Conservation (phyloP, 2,797 vertebrate species). For the Cuculus canorus region DNA sequence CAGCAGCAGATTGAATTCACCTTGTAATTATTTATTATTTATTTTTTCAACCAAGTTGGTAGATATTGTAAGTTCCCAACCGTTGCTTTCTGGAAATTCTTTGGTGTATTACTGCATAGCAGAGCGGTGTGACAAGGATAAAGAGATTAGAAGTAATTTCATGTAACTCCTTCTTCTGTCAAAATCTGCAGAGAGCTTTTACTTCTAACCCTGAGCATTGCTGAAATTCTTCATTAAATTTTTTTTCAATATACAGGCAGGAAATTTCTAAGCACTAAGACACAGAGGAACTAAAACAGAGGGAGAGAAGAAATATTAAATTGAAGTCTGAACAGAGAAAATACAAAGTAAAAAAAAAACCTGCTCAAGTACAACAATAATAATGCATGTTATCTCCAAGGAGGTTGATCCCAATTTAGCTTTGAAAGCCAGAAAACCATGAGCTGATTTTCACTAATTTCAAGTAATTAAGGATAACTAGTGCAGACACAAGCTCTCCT, state of each 20-base stretch:
- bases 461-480: neutral
- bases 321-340: neutral
- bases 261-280: slow-evolving; percentile 10
- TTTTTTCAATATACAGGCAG: neutral
- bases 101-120: slow-evolving; percentile 85
- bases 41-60: slow-evolving; percentile 5
- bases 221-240: slow-evolving; percentile 58
- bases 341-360: neutral
- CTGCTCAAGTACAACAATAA: neutral
- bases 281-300: slow-evolving; percentile 20
- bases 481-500: neutral
- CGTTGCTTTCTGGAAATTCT: slow-evolving; percentile 80
- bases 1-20: neutral
- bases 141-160: slow-evolving; percentile 84
- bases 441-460: neutral
- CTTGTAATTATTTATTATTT: neutral
- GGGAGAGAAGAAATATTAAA: neutral
- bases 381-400: neutral
- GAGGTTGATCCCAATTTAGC: neutral
- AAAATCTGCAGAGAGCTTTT: slow-evolving; percentile 37
- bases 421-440: neutral
- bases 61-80: slow-evolving; percentile 50
- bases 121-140: slow-evolving; percentile 84
- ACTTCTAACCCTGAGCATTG: neutral
- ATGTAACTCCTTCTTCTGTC: slow-evolving; percentile 76